A percentile compares a stretch with the other conserved stretches of the same genome.
Evolutionary conservation across 2,888 invertebrate genomes (phyloP).

Genomic region (Plebejus anna): DNA sequence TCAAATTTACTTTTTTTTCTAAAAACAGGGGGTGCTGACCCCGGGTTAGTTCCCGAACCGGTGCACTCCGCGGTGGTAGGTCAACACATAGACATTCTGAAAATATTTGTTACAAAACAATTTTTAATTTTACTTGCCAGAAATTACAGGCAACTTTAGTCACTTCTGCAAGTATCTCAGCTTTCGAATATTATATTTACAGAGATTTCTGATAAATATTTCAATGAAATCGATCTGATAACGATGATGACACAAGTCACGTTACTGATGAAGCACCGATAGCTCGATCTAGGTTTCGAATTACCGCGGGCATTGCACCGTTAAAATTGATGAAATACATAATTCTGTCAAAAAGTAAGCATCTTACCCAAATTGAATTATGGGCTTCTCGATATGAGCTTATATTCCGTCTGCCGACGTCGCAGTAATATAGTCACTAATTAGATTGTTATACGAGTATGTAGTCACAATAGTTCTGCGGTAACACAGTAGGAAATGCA

Average conservation of each 20-base stretch:
- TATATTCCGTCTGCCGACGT: constrained; percentile 5
- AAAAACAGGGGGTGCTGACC: too few species aligned
- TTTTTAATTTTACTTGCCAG: too few species aligned
- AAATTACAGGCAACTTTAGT: too few species aligned
- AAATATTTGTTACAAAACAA: too few species aligned
- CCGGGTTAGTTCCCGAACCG: too few species aligned
- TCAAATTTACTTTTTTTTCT: too few species aligned
- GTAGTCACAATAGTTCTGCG: constrained; percentile 54
- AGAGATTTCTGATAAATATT: constrained; percentile 21
- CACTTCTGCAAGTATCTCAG: not conserved
- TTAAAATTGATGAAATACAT: not conserved
- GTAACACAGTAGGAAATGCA: constrained; percentile 76
- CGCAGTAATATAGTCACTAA: not conserved
- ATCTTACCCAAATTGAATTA: constrained; percentile 11
- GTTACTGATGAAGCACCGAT: constrained; percentile 18
- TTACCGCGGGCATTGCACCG: constrained; percentile 23
- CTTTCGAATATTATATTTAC: not conserved
- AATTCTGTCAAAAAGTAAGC: constrained; percentile 14
- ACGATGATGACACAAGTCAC: constrained; percentile 23
- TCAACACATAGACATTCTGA: too few species aligned
- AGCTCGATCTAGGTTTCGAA: constrained; percentile 10
- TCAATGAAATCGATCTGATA: constrained; percentile 17
- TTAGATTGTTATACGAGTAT: constrained; percentile 22
- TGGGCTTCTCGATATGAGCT: not conserved
- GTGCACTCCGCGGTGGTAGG: too few species aligned